Conservation (phyloP, 1,140 invertebrate genomes). For the Coelopa frigida region DNA sequence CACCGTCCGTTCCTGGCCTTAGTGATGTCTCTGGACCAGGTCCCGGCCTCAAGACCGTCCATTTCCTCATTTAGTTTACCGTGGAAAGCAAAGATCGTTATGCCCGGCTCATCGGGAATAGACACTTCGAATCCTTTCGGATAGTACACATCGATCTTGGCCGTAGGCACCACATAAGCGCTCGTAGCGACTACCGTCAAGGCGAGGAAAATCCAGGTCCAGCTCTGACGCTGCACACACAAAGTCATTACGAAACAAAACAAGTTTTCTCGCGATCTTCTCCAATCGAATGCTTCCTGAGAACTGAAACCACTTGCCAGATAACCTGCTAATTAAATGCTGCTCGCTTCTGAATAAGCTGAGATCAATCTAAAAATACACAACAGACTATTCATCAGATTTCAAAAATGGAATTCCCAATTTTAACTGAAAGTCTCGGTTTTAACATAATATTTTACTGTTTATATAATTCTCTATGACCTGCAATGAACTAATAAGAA, state of each 20-base stretch:
- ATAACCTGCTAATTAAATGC: neutral
- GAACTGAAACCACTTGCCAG: neutral
- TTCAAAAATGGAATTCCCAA: too few species aligned
- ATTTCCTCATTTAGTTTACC: conserved; percentile 68
- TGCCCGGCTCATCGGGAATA: conserved; percentile 58
- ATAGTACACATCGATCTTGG: conserved; percentile 54
- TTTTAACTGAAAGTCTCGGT: too few species aligned
- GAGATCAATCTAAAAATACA: neutral
- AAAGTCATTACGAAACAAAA: too few species aligned
- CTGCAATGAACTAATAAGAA: too few species aligned
- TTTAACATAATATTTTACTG: too few species aligned
- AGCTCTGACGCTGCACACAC: too few species aligned
- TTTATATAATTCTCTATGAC: too few species aligned
- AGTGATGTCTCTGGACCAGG: conserved; percentile 59
- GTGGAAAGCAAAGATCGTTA: conserved; percentile 66
- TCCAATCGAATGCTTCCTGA: too few species aligned
- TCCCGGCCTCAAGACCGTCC: conserved; percentile 61
- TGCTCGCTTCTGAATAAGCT: conserved; percentile 2
- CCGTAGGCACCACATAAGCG: conserved; percentile 54
- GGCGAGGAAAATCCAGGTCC: too few species aligned
- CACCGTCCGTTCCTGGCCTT: conserved; percentile 58
- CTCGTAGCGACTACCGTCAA: too few species aligned
- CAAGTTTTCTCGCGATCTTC: too few species aligned
- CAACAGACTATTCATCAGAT: conserved; percentile 2
- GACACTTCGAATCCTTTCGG: conserved; percentile 57